Evolutionary conservation across 2,888 invertebrate species (phyloP).

Genomic region (Drosophila nr. perissopoda): DNA sequence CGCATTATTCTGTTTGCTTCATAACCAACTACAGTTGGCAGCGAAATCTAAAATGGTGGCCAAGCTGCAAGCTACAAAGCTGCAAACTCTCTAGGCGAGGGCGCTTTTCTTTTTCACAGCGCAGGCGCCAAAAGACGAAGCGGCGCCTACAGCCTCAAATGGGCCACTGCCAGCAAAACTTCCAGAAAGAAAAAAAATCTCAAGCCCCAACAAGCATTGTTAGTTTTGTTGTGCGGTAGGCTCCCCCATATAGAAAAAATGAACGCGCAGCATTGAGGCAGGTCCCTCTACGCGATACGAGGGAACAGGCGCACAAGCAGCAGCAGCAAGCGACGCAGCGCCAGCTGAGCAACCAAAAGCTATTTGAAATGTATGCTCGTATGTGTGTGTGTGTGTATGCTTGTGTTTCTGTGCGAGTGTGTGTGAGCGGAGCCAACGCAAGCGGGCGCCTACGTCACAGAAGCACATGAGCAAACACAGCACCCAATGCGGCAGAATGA

Average conservation of each 20-base stretch:
- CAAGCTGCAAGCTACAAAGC: slow-evolving; percentile 73
- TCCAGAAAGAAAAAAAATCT: slow-evolving; percentile 21
- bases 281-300: slow-evolving; percentile 82
- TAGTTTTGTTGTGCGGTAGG: slow-evolving; percentile 55
- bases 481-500: background rate
- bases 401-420: slow-evolving; percentile 32
- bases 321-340: slow-evolving; percentile 46
- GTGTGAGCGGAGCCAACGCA: slow-evolving; percentile 43
- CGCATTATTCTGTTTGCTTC: slow-evolving; percentile 80
- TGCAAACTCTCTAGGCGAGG: slow-evolving; percentile 56
- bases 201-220: slow-evolving; percentile 24
- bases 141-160: slow-evolving; percentile 51
- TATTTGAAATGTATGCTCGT: slow-evolving; percentile 24
- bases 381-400: slow-evolving; percentile 19
- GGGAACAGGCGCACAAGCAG: slow-evolving; percentile 74
- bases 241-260: slow-evolving; percentile 57
- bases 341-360: slow-evolving; percentile 41
- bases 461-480: slow-evolving; percentile 38
- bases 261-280: slow-evolving; percentile 81
- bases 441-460: slow-evolving; percentile 65
- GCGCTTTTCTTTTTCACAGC: slow-evolving; percentile 20
- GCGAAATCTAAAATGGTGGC: slow-evolving; percentile 75
- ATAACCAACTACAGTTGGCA: slow-evolving; percentile 73
- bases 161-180: slow-evolving; percentile 30
- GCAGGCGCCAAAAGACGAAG: slow-evolving; percentile 64